These are phyloP conservation scores for Aspidiotus rigidus DNA, from an alignment of 2,888 invertebrate species.

Conservation along the genomic window DNA sequence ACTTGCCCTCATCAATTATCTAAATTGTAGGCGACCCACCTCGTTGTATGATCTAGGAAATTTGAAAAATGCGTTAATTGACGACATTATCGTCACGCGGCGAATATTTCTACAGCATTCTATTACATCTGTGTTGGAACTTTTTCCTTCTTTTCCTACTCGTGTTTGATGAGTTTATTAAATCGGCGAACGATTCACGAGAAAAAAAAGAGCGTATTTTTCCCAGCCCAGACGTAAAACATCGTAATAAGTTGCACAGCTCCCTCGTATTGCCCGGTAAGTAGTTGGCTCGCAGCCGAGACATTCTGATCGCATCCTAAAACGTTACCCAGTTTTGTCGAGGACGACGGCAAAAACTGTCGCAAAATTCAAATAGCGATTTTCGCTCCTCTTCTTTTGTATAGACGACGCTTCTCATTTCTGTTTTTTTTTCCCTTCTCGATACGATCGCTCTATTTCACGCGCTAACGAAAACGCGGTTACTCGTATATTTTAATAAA, in stretches of 20 bases:
- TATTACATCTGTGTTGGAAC: too few species aligned
- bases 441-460: neutral
- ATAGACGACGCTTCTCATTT: neutral
- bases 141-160: too few species aligned
- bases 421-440: neutral
- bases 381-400: conserved; percentile 1
- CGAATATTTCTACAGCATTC: too few species aligned
- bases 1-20: too few species aligned
- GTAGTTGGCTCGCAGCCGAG: conserved; percentile 29
- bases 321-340: conserved; percentile 7
- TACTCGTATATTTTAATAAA: too few species aligned
- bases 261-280: neutral
- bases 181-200: too few species aligned
- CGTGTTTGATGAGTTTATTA: too few species aligned
- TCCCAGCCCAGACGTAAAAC: neutral
- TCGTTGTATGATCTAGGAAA: too few species aligned
- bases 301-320: conserved; percentile 22
- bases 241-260: neutral
- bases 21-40: too few species aligned
- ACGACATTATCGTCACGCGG: too few species aligned
- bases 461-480: too few species aligned
- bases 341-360: neutral
- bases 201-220: neutral
- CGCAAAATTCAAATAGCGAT: neutral
- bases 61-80: too few species aligned